Evolutionary conservation across 1,140 invertebrate species (phyloP).

Genomic region (Cydia splendana): DNA sequence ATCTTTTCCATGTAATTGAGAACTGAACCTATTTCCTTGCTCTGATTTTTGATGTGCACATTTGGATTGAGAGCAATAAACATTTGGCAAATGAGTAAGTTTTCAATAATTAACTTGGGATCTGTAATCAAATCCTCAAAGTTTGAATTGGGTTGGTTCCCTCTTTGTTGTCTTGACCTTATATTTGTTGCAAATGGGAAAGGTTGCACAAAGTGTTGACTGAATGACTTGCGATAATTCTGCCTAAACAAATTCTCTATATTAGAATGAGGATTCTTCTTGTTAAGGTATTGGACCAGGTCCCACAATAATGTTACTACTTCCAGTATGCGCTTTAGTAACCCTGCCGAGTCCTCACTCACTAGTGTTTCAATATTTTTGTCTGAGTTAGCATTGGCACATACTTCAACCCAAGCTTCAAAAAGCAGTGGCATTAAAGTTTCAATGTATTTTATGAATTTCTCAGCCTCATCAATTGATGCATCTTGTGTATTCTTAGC

Average conservation of each 20-base stretch:
- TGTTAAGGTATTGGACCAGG: conserved; percentile 71
- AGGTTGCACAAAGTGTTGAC: conserved; percentile 75
- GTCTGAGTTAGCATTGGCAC: conserved; percentile 69
- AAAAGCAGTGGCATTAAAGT: conserved; percentile 85
- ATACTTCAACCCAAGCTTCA: conserved; percentile 87
- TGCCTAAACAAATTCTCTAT: conserved; percentile 74
- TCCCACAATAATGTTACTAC: conserved; percentile 81
- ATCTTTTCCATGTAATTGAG: conserved; percentile 75
- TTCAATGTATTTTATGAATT: conserved; percentile 80
- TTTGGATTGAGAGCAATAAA: conserved; percentile 75
- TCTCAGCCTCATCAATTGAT: conserved; percentile 66
- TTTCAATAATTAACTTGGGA: conserved; percentile 77
- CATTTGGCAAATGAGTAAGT: conserved; percentile 79
- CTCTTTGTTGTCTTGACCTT: conserved; percentile 49
- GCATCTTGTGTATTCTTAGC: conserved; percentile 55
- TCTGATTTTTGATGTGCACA: conserved; percentile 62
- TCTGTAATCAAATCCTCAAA: conserved; percentile 65
- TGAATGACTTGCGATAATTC: conserved; percentile 77
- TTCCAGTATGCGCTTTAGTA: conserved; percentile 80
- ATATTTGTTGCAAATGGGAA: conserved; percentile 80
- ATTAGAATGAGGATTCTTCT: conserved; percentile 56
- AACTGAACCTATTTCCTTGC: conserved; percentile 59
- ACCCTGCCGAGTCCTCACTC: conserved; percentile 78
- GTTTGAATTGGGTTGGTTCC: conserved; percentile 41
- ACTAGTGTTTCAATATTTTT: conserved; percentile 73